Percentiles rank a stretch among this genome's conserved stretches.
These are phyloP conservation scores for Rhynchonycteris naso DNA, from an alignment of 2,797 vertebrate genomes.

Conservation along the genomic window DNA sequence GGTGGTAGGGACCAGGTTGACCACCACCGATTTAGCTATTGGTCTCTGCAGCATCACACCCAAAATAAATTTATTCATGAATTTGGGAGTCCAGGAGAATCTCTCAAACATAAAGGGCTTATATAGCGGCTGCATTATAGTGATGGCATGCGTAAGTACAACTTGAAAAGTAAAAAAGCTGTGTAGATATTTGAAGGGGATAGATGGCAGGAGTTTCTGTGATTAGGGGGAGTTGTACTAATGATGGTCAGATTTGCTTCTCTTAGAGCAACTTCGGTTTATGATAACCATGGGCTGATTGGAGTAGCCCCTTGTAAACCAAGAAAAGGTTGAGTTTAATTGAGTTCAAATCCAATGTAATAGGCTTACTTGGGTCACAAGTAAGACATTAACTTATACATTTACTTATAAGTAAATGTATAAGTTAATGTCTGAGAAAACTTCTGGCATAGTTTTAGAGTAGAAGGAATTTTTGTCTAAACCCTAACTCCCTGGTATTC, in stretches of 20 bases:
- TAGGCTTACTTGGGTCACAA: neutral
- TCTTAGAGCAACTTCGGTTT: neutral
- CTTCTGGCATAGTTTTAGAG: neutral
- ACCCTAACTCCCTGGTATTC: neutral
- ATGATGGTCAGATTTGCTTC: neutral
- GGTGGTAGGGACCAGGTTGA: no score
- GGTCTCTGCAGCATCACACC: neutral
- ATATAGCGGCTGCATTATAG: neutral
- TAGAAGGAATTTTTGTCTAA: neutral
- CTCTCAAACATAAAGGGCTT: neutral
- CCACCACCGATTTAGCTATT: neutral
- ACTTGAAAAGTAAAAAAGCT: neutral
- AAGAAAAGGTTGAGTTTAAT: neutral
- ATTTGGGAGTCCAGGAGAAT: neutral
- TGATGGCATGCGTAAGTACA: neutral
- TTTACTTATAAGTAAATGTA: constrained; percentile 27
- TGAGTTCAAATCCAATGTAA: neutral
- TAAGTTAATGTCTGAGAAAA: constrained; percentile 25
- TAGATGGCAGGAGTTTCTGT: neutral
- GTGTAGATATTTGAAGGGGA: neutral
- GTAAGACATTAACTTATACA: no score
- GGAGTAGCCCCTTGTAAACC: neutral
- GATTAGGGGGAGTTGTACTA: neutral
- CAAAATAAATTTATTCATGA: constrained; percentile 31
- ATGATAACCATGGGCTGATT: neutral